A percentile compares a stretch with the other conserved stretches of the same genome.
phyloP scores from a whole-genome alignment of 2,888 invertebrate genomes.

The Drosophila formosana region DNA sequence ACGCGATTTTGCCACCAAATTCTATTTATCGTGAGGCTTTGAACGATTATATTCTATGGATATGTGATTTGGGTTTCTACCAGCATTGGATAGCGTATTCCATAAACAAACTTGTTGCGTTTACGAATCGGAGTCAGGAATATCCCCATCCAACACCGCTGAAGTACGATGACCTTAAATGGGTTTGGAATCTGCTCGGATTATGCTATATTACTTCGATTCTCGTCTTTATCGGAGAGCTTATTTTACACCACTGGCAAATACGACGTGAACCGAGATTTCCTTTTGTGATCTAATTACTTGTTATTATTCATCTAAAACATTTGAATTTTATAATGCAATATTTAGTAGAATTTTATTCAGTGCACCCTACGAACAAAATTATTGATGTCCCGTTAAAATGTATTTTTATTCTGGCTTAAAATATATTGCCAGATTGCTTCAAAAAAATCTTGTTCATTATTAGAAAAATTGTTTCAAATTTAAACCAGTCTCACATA shows the following conservation, averaged over 20 bases:
- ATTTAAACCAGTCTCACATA: too few species aligned
- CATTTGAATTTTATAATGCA: too few species aligned
- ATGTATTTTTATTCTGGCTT: too few species aligned
- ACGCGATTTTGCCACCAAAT: background rate
- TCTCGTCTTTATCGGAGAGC: background rate
- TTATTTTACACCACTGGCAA: background rate
- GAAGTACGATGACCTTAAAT: slow-evolving; percentile 2
- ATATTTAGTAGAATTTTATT: too few species aligned
- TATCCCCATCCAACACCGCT: background rate
- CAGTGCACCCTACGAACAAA: too few species aligned
- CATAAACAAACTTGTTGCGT: background rate
- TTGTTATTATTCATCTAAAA: too few species aligned
- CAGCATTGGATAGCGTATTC: background rate
- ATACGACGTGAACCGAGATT: too few species aligned
- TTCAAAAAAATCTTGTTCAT: too few species aligned
- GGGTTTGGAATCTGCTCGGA: slow-evolving; percentile 18
- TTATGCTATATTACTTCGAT: background rate
- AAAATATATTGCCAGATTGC: too few species aligned
- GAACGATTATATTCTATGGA: background rate
- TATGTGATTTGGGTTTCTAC: background rate
- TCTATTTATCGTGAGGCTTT: slow-evolving; percentile 6
- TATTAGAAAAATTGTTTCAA: too few species aligned
- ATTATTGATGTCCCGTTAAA: too few species aligned
- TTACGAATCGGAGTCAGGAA: background rate
- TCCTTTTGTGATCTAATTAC: too few species aligned